Conservation (phyloP, 2,888 invertebrate species). For the Labia minor region DNA sequence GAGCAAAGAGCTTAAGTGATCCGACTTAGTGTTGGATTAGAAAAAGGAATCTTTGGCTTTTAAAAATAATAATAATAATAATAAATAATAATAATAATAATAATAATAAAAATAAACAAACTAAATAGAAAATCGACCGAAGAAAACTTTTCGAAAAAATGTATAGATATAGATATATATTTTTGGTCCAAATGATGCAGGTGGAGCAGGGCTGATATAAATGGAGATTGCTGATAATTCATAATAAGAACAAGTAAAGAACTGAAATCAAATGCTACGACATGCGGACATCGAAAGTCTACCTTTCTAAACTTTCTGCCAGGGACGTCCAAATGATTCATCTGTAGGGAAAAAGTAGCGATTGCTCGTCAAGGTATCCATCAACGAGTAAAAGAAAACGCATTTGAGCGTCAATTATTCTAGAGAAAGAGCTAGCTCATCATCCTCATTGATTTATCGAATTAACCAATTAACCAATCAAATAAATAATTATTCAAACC, state of each 20-base stretch:
- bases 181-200: not conserved
- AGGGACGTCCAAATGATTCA: constrained; percentile 33
- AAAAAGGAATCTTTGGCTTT: not conserved
- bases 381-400: constrained; percentile 13
- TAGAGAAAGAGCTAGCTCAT: no score
- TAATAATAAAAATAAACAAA: no score
- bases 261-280: not conserved
- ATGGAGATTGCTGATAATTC: not conserved
- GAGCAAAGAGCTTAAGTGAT: not conserved
- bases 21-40: no score
- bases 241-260: not conserved
- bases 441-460: no score
- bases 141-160: not conserved
- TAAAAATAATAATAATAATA: not conserved
- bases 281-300: constrained; percentile 21
- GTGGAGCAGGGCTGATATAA: not conserved
- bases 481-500: no score
- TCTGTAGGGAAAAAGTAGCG: constrained; percentile 28
- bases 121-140: no score
- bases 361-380: constrained; percentile 14
- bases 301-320: constrained; percentile 34
- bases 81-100: no score
- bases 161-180: no score
- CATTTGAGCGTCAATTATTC: not conserved
- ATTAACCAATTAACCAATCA: no score